A percentile compares a stretch with the other conserved stretches of the same genome.
Evolutionary conservation across 2,113 vertebrate species (phyloP).

Genomic region (Fregetta grallaria): DNA sequence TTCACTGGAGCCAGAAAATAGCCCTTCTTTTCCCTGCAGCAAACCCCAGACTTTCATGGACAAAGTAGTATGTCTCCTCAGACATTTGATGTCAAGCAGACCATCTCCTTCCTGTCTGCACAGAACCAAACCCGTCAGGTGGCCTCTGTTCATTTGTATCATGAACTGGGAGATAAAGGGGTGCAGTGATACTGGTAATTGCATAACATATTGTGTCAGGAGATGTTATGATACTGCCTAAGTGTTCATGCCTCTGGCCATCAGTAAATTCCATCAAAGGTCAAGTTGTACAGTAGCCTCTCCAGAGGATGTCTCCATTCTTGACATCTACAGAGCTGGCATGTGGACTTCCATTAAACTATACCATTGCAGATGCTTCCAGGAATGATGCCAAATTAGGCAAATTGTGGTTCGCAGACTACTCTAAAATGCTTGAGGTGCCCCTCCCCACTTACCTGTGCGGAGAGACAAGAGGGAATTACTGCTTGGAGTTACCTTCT

Average conservation of each 20-base stretch:
- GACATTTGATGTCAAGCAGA: background rate
- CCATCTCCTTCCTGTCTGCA: background rate
- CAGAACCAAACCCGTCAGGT: background rate
- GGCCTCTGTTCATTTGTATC: background rate
- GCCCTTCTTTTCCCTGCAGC: background rate
- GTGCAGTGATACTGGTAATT: background rate
- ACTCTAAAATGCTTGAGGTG: background rate
- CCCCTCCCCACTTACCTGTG: background rate
- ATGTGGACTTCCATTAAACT: background rate
- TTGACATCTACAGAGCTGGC: background rate
- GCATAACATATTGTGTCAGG: background rate
- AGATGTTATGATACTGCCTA: background rate
- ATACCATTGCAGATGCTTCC: background rate
- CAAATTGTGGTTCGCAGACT: background rate
- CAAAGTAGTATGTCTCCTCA: background rate
- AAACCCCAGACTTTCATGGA: background rate
- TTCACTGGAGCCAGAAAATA: slow-evolving; percentile 22
- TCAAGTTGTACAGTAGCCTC: background rate
- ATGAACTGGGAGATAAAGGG: background rate
- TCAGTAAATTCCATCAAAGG: background rate
- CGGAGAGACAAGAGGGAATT: background rate
- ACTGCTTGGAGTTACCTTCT: background rate
- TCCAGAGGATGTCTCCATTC: background rate
- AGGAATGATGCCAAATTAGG: background rate
- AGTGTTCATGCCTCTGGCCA: background rate